Evolutionary conservation across 2,888 invertebrate species (phyloP).

Genomic region (Heliconius hortense): DNA sequence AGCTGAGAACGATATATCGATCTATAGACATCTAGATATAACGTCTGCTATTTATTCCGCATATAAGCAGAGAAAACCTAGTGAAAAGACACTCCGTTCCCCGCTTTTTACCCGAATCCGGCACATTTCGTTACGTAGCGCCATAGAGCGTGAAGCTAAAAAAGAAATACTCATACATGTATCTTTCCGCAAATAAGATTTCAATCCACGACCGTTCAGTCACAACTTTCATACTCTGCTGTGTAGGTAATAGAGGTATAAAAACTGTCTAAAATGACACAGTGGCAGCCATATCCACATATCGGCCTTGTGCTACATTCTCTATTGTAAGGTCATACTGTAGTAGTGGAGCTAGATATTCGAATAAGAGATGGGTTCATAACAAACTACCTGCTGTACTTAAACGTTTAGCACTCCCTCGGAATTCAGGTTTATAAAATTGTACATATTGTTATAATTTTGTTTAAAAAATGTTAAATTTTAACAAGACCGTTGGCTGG

Average conservation of each 20-base stretch:
- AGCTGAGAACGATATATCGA: too few species aligned
- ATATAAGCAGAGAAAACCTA: too few species aligned
- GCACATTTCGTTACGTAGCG: too few species aligned
- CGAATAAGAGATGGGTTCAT: constrained; percentile 30
- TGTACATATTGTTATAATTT: background rate
- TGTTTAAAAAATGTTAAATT: background rate
- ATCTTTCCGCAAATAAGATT: too few species aligned
- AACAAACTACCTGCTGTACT: constrained; percentile 27
- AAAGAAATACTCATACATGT: too few species aligned
- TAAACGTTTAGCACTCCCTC: constrained; percentile 8
- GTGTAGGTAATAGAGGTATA: background rate
- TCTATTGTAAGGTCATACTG: constrained; percentile 27
- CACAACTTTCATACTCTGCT: background rate
- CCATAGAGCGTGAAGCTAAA: too few species aligned
- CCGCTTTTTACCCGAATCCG: too few species aligned
- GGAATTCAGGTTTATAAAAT: background rate
- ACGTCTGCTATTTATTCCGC: too few species aligned
- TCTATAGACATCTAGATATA: too few species aligned
- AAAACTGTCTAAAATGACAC: background rate
- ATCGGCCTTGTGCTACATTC: constrained; percentile 38
- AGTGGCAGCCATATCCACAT: constrained; percentile 26
- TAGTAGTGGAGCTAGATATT: constrained; percentile 15
- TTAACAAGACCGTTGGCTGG: background rate
- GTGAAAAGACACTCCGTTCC: too few species aligned
- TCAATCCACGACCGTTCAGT: too few species aligned